Evolutionary conservation across 1,140 invertebrate genomes (phyloP).

Genomic region (Harpegnathos saltator): DNA sequence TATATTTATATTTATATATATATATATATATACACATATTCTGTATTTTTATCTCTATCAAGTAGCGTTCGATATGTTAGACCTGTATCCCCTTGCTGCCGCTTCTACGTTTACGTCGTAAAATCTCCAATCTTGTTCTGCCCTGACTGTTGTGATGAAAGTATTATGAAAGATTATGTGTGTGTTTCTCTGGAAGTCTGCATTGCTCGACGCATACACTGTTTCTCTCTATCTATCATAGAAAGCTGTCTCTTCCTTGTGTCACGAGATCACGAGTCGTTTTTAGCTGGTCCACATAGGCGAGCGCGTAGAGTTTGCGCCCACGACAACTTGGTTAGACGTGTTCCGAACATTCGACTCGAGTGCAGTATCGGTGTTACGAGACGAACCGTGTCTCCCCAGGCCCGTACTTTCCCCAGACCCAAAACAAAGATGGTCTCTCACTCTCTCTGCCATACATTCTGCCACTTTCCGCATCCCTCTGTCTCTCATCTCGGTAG

Average conservation of each 20-base stretch:
- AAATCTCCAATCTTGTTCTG: slow-evolving; percentile 65
- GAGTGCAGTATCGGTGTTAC: slow-evolving; percentile 44
- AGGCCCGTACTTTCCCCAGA: slow-evolving; percentile 34
- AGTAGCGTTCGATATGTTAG: slow-evolving; percentile 66
- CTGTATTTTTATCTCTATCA: slow-evolving; percentile 15
- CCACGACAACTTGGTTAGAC: slow-evolving; percentile 55
- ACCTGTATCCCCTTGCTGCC: slow-evolving; percentile 60
- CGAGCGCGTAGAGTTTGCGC: slow-evolving; percentile 71
- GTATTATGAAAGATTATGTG: slow-evolving; percentile 63
- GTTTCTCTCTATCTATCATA: slow-evolving; percentile 55
- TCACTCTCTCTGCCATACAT: slow-evolving; percentile 45
- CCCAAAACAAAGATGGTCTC: slow-evolving; percentile 35
- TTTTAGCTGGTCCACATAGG: slow-evolving; percentile 70
- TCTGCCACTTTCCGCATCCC: slow-evolving; percentile 48
- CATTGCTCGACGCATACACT: slow-evolving; percentile 68
- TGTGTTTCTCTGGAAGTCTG: slow-evolving; percentile 65
- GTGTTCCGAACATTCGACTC: not conserved
- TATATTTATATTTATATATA: slow-evolving; percentile 18
- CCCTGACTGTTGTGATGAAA: slow-evolving; percentile 67
- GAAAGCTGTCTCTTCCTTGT: slow-evolving; percentile 62
- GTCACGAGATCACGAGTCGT: slow-evolving; percentile 66
- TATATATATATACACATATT: slow-evolving; percentile 31
- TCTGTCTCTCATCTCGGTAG: slow-evolving; percentile 31
- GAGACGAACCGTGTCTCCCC: slow-evolving; percentile 57
- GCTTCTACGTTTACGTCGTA: slow-evolving; percentile 63